Evolutionary conservation across 1,140 invertebrate species (phyloP), one percentile per base, ranked within the genome.

Genomic region (Aphidius gifuensis): DNA sequence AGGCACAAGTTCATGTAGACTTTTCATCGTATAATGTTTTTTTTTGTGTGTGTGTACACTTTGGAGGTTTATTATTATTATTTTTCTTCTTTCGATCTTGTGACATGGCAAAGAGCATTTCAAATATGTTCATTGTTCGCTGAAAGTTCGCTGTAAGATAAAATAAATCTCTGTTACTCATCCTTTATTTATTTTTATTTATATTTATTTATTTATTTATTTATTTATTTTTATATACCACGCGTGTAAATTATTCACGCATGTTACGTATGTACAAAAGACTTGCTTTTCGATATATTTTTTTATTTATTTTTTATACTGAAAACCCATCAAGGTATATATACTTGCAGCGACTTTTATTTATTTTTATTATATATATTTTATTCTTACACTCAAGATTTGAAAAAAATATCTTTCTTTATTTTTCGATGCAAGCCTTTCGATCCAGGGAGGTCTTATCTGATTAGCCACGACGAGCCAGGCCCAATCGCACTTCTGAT

Each of bases 381-480:
- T 16, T 16, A 16, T 16, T 16, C 16, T 16, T 16, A 16, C 16
- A 16, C 16, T 16, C 16, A 16, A 16, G 16, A 16, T 16, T 16
- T 16, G 16, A 16, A 32, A 2, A 32, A 32, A 32, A 32, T 32
- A 32, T 32, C 23, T 32, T 32, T 32, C 23, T 32, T 32, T 32
- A 32, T 32, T 3, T 32, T 32, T 32, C 23, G 23, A 47, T 43
- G 23, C 54, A 62, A 59, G 53, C 67, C 58, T 62, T 62, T 62
- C 61, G 68, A 68, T 67, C 67, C 62, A 64, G 60, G 64, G 68
- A 62, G 69, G 62, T 66, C 68, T 69, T 65, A 49, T 60, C 62
- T 67, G 68, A 68, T 61, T 63, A 62, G 45, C 46, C 23, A 23
- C 60, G 65, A 60, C 66, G 67, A 54, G 53, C 65, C 51, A 58